phyloP scores from a whole-genome alignment of 2,113 vertebrate genomes.

The Ursus arctos region DNA sequence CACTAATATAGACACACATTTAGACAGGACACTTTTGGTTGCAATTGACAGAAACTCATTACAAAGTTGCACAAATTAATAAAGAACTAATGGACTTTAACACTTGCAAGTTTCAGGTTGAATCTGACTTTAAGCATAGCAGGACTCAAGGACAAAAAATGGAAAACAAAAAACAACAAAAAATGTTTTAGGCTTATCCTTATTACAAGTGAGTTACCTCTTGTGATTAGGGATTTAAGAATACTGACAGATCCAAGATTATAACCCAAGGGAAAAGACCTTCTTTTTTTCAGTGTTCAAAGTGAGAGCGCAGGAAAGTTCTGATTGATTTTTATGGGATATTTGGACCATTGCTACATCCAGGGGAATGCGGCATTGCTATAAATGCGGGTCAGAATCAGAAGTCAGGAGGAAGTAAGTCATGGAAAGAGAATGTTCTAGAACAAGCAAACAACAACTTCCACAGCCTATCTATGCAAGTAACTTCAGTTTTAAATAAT shows the following conservation, averaged over 20 bases:
- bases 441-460: not conserved
- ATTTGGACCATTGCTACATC: not conserved
- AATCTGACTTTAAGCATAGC: not conserved
- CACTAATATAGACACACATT: not conserved
- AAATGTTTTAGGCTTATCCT: not conserved
- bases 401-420: not conserved
- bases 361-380: not conserved
- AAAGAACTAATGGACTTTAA: not conserved
- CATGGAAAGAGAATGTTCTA: not conserved
- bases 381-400: not conserved
- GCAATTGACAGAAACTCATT: not conserved
- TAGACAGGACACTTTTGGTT: not conserved
- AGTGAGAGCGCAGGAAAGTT: not conserved
- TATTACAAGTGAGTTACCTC: not conserved
- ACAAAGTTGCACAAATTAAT: not conserved
- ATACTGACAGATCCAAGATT: not conserved
- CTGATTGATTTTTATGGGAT: not conserved
- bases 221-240: not conserved
- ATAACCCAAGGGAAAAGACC: not conserved
- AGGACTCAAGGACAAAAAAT: not conserved
- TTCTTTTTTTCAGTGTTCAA: not conserved
- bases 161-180: not conserved
- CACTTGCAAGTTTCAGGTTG: not conserved
- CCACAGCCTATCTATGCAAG: not conserved
- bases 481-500: not conserved